Conservation (phyloP, 2,888 invertebrate species). For the Lottia scabra region DNA sequence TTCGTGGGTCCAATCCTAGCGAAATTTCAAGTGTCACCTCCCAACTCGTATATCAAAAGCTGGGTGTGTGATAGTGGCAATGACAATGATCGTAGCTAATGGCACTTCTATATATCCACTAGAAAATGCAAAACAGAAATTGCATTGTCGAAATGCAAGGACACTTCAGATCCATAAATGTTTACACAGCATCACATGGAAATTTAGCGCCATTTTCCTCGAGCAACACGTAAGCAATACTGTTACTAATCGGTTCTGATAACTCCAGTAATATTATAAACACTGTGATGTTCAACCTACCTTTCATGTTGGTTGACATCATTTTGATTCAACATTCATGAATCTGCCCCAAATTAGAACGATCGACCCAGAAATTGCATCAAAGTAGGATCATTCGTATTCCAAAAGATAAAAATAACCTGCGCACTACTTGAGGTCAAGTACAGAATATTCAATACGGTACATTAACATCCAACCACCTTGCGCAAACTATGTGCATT, state of each 20-base stretch:
- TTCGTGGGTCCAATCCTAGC: too few relatives aligned
- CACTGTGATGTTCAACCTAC: slow-evolving; percentile 37
- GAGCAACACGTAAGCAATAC: slow-evolving; percentile 32
- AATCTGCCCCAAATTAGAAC: slow-evolving; percentile 53
- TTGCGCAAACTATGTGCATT: slow-evolving; percentile 30
- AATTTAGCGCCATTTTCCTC: slow-evolving; percentile 56
- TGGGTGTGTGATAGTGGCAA: too few relatives aligned
- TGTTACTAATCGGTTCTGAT: too few relatives aligned
- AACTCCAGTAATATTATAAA: background rate
- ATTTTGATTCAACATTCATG: slow-evolving; percentile 45
- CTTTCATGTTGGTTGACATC: slow-evolving; percentile 49
- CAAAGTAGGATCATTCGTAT: slow-evolving; percentile 50
- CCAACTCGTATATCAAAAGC: too few relatives aligned
- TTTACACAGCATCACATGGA: slow-evolving; percentile 27
- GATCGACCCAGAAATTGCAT: slow-evolving; percentile 53
- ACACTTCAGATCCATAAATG: slow-evolving; percentile 15
- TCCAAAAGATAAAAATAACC: slow-evolving; percentile 56
- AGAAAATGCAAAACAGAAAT: background rate
- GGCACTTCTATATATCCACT: background rate
- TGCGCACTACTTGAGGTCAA: slow-evolving; percentile 50
- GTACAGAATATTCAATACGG: slow-evolving; percentile 35
- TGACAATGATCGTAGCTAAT: too few relatives aligned
- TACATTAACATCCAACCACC: slow-evolving; percentile 45
- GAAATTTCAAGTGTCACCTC: too few relatives aligned
- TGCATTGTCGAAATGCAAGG: background rate